Conservation (phyloP, 2,113 vertebrate genomes). For the Heloderma charlesbogerti region DNA sequence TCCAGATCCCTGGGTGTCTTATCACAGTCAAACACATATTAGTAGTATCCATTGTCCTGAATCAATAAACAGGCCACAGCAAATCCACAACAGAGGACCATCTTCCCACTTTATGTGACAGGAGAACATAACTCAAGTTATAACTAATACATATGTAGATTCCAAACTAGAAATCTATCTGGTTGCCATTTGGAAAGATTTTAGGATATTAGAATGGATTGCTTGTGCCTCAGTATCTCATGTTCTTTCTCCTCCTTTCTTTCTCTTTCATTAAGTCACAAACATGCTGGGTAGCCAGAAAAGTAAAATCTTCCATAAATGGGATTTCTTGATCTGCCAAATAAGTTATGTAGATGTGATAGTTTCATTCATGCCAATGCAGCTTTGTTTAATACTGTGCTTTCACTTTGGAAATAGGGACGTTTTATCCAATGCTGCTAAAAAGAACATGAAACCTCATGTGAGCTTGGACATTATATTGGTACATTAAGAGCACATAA, state of each 20-base stretch:
- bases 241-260: background rate
- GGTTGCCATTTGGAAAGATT: conserved; percentile 31
- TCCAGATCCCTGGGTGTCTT: background rate
- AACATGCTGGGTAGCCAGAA: conserved; percentile 13
- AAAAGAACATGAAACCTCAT: background rate
- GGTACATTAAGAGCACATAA: background rate
- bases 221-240: background rate
- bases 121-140: conserved; percentile 5
- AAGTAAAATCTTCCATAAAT: conserved; percentile 35
- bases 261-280: too few species aligned
- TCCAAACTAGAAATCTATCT: conserved; percentile 32
- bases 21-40: conserved; percentile 21
- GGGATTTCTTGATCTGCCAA: conserved; percentile 12
- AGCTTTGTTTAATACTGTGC: background rate
- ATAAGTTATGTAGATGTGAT: conserved; percentile 35
- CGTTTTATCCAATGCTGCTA: background rate
- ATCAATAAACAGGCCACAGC: background rate
- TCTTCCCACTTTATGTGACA: conserved; percentile 29
- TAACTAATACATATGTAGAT: background rate
- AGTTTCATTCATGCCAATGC: conserved; percentile 1
- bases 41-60: conserved; percentile 1
- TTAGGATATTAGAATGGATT: conserved; percentile 33
- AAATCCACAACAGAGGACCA: background rate
- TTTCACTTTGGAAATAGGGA: background rate
- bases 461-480: background rate